Evolutionary conservation across 2,888 invertebrate genomes (phyloP).

Genomic region (Drosophila tanythrix): DNA sequence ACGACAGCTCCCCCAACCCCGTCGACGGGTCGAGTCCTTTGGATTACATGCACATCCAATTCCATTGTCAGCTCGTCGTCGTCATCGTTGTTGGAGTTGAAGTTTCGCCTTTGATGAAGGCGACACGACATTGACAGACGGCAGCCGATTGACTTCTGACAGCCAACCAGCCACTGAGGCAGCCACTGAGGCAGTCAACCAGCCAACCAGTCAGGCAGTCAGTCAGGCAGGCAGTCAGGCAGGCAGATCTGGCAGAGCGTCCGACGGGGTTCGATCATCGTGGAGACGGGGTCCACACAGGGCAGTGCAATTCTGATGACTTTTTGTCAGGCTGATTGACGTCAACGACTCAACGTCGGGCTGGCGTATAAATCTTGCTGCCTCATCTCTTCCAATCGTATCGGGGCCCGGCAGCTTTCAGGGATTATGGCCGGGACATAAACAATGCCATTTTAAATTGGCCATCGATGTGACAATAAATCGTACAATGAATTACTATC

Average conservation of each 20-base stretch:
- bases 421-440: slow-evolving; percentile 68
- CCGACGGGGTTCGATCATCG: slow-evolving; percentile 45
- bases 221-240: slow-evolving; percentile 1
- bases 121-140: slow-evolving; percentile 79
- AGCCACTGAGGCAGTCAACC: neutral
- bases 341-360: slow-evolving; percentile 76
- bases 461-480: slow-evolving; percentile 79
- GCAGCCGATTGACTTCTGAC: slow-evolving; percentile 80
- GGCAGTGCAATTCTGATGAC: slow-evolving; percentile 78
- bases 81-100: slow-evolving; percentile 4
- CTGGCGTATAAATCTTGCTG: slow-evolving; percentile 80
- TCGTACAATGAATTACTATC: slow-evolving; percentile 75
- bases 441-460: slow-evolving; percentile 82
- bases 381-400: slow-evolving; percentile 22
- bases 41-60: slow-evolving; percentile 48
- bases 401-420: slow-evolving; percentile 30
- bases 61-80: slow-evolving; percentile 67
- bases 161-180: slow-evolving; percentile 48
- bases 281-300: slow-evolving; percentile 24
- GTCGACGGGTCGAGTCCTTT: slow-evolving; percentile 44
- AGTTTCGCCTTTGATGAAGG: slow-evolving; percentile 75
- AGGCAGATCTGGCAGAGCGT: slow-evolving; percentile 20
- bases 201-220: neutral
- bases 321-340: slow-evolving; percentile 83
- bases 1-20: slow-evolving; percentile 28